Conservation (phyloP, 2,888 invertebrate species). For the Clivina fossor region DNA sequence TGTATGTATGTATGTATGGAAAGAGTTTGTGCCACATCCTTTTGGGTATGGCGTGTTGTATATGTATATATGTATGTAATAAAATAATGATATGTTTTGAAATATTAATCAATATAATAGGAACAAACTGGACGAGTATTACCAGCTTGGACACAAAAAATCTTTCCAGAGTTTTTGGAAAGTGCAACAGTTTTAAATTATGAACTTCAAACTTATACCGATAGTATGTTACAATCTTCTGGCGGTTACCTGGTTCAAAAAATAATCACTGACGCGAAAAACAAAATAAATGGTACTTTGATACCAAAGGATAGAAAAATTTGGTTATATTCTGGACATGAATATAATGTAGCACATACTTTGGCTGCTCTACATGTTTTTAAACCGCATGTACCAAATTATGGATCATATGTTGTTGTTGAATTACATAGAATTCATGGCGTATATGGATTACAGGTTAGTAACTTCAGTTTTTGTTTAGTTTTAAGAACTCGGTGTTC, state of each 20-base stretch:
- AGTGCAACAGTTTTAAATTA: constrained; percentile 49
- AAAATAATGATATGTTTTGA: background rate
- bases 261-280: constrained; percentile 34
- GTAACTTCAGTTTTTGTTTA: too few species aligned
- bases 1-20: too few species aligned
- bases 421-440: constrained; percentile 30
- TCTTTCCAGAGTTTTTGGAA: constrained; percentile 42
- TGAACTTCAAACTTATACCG: constrained; percentile 47
- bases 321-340: constrained; percentile 31
- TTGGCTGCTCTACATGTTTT: constrained; percentile 21
- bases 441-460: constrained; percentile 31
- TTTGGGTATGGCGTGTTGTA: too few species aligned
- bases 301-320: constrained; percentile 17
- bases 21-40: too few species aligned
- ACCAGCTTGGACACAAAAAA: constrained; percentile 23
- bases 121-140: constrained; percentile 37
- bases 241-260: constrained; percentile 34
- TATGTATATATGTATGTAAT: too few species aligned
- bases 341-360: constrained; percentile 28
- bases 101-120: constrained; percentile 42
- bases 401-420: constrained; percentile 26
- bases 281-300: constrained; percentile 30
- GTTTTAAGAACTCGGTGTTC: too few species aligned
- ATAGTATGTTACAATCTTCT: constrained; percentile 4
- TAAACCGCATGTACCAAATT: constrained; percentile 11